phyloP scores from a whole-genome alignment of 2,113 vertebrate genomes.

The Ailuropoda melanoleuca region DNA sequence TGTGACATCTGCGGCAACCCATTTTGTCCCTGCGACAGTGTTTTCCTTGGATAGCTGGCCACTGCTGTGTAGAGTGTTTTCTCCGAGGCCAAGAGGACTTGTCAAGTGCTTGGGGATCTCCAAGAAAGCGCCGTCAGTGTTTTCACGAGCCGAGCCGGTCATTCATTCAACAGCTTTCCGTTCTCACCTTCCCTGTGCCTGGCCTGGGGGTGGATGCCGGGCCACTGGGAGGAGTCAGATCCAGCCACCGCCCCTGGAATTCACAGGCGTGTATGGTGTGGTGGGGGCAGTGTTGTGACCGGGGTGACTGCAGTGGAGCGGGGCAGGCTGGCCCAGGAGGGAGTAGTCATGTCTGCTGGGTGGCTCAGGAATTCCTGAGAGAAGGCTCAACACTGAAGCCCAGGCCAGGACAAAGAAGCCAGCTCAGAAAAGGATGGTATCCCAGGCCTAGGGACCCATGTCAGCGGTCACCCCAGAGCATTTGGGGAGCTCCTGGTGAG shows the following conservation, averaged over 20 bases:
- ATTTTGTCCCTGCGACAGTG: not conserved
- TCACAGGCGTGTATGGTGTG: accelerated
- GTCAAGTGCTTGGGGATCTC: not conserved
- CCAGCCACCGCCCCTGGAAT: not conserved
- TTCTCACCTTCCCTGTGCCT: not conserved
- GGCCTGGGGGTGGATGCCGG: not conserved
- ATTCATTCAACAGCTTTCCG: not conserved
- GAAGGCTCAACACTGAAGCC: not conserved
- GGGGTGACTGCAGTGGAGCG: not conserved
- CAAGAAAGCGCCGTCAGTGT: accelerated
- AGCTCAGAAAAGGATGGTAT: not conserved
- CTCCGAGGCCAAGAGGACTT: not conserved
- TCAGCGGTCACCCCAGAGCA: not conserved
- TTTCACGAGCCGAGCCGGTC: not conserved
- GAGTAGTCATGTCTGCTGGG: not conserved
- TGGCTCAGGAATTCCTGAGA: not conserved
- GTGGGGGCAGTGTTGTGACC: accelerated
- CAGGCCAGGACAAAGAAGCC: not conserved
- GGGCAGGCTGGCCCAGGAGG: not conserved
- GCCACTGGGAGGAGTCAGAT: not conserved
- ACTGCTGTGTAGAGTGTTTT: not conserved
- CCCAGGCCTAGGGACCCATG: accelerated
- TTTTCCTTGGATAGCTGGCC: not conserved
- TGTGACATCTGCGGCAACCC: not conserved
- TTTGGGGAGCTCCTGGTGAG: not conserved